These are phyloP conservation scores for Mus caroli DNA, from an alignment of 2,797 vertebrate genomes.

Conservation along the genomic window DNA sequence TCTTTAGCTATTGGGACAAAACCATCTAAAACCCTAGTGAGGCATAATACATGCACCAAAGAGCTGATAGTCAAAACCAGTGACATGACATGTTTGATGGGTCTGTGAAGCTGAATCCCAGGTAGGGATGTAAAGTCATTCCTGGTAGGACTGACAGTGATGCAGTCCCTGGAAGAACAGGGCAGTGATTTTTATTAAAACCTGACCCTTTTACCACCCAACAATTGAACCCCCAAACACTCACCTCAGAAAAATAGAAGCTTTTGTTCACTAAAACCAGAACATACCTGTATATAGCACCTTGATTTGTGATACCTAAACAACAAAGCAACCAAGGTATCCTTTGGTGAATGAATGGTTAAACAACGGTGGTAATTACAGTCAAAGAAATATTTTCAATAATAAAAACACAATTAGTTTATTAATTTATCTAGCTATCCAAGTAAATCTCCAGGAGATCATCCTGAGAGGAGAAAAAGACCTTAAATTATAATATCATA, in stretches of 20 bases:
- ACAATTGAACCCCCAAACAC: neutral
- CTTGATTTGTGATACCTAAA: neutral
- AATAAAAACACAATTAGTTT: neutral
- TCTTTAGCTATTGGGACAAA: neutral
- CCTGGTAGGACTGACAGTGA: neutral
- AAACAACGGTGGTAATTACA: neutral
- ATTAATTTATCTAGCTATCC: neutral
- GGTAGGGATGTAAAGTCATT: no score
- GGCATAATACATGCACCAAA: neutral
- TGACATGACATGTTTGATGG: neutral
- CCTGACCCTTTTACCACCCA: neutral
- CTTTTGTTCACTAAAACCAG: neutral
- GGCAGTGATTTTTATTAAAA: neutral
- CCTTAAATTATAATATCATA: neutral
- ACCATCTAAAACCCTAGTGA: neutral
- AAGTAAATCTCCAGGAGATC: neutral
- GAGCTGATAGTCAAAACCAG: neutral
- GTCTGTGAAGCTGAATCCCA: neutral
- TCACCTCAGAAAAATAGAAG: neutral
- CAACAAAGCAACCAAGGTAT: neutral
- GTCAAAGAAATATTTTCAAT: neutral
- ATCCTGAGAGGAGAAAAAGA: neutral
- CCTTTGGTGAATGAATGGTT: neutral
- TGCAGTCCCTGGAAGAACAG: neutral
- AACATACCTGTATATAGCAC: neutral